A percentile compares a stretch with the other conserved stretches of the same genome.
Conservation (phyloP, 2,113 vertebrate species). For the Chelonoidis abingdonii region DNA sequence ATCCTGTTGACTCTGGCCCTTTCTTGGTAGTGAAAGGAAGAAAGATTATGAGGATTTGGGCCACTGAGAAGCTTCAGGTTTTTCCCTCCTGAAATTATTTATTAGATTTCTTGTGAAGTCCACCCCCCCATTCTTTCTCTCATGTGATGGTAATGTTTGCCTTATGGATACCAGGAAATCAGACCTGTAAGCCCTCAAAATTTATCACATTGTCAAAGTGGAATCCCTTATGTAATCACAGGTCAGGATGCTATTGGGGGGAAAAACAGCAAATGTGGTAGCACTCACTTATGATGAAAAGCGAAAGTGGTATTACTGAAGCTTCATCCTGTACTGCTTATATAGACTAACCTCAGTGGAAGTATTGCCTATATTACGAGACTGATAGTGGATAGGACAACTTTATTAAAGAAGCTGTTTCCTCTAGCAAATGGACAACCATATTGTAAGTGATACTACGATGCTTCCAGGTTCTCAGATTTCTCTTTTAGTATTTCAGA, state of each 20-base stretch:
- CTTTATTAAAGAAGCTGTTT: not conserved
- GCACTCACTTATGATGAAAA: not conserved
- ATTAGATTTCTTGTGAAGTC: accelerated
- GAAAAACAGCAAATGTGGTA: not conserved
- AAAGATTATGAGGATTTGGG: not conserved
- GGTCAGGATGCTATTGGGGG: not conserved
- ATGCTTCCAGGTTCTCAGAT: not conserved
- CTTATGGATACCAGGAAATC: not conserved
- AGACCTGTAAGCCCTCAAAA: not conserved
- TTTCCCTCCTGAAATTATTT: not conserved
- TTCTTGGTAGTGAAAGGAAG: accelerated
- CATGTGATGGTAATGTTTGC: accelerated
- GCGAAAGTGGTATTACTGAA: accelerated
- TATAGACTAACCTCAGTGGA: not conserved
- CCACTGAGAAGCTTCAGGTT: not conserved
- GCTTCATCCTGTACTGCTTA: not conserved
- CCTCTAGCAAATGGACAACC: not conserved
- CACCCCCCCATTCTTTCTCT: not conserved
- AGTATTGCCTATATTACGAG: not conserved
- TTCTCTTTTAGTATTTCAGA: not conserved
- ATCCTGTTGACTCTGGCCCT: not conserved
- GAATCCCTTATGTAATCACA: not conserved
- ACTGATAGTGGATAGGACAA: not conserved
- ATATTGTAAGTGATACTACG: not conserved
- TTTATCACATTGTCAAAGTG: not conserved